These are phyloP conservation scores for Drosophila carrolli DNA, from an alignment of 1,140 invertebrate genomes.

Conservation along the genomic window DNA sequence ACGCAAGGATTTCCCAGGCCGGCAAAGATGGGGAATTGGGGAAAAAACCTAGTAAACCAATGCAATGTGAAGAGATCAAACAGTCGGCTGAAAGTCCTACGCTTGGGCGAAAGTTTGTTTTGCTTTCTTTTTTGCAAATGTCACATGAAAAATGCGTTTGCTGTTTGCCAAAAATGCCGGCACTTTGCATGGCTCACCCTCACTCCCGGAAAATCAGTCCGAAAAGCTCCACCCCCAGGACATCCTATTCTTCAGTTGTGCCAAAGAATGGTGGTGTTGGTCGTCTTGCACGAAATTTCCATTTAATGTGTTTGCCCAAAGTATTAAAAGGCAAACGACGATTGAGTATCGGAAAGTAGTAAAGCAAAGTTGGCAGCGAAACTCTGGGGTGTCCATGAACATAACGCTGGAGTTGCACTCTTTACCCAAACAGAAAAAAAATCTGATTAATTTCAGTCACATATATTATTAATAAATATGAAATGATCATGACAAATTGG, in stretches of 20 bases:
- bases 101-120: conserved; percentile 71
- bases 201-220: conserved; percentile 8
- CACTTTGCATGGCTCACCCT: conserved; percentile 64
- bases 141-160: conserved; percentile 79
- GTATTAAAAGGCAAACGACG: conserved; percentile 80
- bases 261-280: conserved; percentile 33
- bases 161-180: conserved; percentile 63
- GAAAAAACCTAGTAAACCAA: conserved; percentile 8
- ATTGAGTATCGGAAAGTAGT: conserved; percentile 80
- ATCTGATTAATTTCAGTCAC: too few species aligned
- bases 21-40: conserved; percentile 22
- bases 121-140: conserved; percentile 70
- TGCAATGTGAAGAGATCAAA: conserved; percentile 69
- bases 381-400: conserved; percentile 37
- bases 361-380: conserved; percentile 64
- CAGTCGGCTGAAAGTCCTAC: conserved; percentile 51
- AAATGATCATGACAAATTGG: too few species aligned
- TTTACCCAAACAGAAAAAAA: conserved; percentile 4
- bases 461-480: too few species aligned
- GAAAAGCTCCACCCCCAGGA: conserved; percentile 15
- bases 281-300: conserved; percentile 76
- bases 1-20: conserved; percentile 62
- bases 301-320: conserved; percentile 82
- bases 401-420: conserved; percentile 30
- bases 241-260: conserved; percentile 33